Conservation (phyloP, 1,140 invertebrate species). For the Bombus affinis region DNA sequence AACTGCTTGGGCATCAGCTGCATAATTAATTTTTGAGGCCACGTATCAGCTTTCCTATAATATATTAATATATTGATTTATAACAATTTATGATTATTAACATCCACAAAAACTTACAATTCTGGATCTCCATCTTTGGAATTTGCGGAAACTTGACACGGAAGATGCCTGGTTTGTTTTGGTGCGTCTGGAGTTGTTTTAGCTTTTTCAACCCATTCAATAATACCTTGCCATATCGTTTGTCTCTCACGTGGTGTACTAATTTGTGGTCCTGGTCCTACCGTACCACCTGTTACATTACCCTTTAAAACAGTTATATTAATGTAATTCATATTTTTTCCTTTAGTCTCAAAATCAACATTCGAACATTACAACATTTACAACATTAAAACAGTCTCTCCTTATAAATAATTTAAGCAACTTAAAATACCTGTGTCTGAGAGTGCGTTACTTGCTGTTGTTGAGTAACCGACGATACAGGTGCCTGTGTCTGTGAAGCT, state of each 20-base stretch:
- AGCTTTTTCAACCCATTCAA: slow-evolving; percentile 96
- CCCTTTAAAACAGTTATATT: slow-evolving; percentile 58
- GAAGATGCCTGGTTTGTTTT: slow-evolving; percentile 91
- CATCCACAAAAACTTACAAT: slow-evolving; percentile 84
- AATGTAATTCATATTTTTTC: neutral
- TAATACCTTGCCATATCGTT: slow-evolving; percentile 92
- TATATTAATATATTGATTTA: neutral
- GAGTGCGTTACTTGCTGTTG: slow-evolving; percentile 71
- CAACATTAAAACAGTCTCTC: neutral
- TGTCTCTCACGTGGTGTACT: slow-evolving; percentile 83
- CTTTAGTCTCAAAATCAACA: neutral
- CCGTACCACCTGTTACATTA: slow-evolving; percentile 67
- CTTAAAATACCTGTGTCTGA: slow-evolving; percentile 68
- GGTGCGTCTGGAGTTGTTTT: slow-evolving; percentile 86
- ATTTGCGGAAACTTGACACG: slow-evolving; percentile 91
- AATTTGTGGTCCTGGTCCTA: slow-evolving; percentile 69
- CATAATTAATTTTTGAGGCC: slow-evolving; percentile 96
- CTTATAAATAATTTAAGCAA: neutral
- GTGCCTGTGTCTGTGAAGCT: slow-evolving; percentile 70
- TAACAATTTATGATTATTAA: neutral
- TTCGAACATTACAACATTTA: too few species aligned
- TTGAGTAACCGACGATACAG: slow-evolving; percentile 69
- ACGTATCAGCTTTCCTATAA: slow-evolving; percentile 92
- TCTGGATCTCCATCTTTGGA: slow-evolving; percentile 93
- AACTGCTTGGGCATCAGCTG: slow-evolving; percentile 96